Evolutionary conservation across 2,113 vertebrate species (phyloP).

Genomic region (Eidolon helvum): DNA sequence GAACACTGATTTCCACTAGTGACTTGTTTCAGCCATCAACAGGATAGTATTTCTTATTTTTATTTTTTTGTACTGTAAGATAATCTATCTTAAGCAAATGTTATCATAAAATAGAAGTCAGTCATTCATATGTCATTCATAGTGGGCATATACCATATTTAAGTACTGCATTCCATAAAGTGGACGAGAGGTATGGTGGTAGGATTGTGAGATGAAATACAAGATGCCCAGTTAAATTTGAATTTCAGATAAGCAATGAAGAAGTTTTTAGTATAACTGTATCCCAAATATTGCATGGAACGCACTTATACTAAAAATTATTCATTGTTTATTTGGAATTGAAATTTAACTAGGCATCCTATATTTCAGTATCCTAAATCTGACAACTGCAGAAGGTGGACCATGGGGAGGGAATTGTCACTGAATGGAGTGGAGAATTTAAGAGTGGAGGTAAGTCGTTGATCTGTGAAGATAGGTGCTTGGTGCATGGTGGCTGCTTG

Average conservation of each 20-base stretch:
- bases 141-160: not conserved
- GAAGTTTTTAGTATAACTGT: not conserved
- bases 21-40: not conserved
- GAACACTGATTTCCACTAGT: not conserved
- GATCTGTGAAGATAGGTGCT: not conserved
- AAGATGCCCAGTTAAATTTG: not conserved
- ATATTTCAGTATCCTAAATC: slow-evolving; percentile 6
- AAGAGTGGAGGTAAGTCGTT: not conserved
- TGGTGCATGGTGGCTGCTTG: not conserved
- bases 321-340: slow-evolving; percentile 13
- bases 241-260: slow-evolving; percentile 6
- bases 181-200: not conserved
- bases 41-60: not conserved
- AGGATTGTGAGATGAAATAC: not conserved
- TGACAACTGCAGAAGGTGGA: not conserved
- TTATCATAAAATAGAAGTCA: not conserved
- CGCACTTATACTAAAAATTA: not conserved
- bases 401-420: not conserved
- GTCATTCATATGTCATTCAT: not conserved
- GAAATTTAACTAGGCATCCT: not conserved
- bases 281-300: not conserved
- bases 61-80: not conserved
- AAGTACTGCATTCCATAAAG: not conserved
- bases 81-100: not conserved
- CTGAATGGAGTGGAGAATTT: slow-evolving; percentile 1